Percentiles rank a stretch among this genome's conserved stretches.
Evolutionary conservation across 2,797 vertebrate species (phyloP).

Genomic region (Harpagifer antarcticus): DNA sequence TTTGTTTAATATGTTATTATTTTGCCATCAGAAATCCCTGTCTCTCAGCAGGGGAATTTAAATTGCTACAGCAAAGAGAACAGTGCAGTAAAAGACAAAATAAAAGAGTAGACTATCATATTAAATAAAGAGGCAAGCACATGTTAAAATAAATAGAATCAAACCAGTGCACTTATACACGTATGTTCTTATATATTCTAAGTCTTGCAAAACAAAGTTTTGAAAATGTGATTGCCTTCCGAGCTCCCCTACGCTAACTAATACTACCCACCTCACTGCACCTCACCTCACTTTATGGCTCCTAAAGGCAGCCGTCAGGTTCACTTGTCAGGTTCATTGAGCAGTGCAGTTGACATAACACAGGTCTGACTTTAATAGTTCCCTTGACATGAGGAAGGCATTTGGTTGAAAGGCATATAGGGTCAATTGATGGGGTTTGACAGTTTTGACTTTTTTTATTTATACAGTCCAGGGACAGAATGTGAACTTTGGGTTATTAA

Average conservation of each 20-base stretch:
- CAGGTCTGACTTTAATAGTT: slow-evolving; percentile 15
- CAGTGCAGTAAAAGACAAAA: no score
- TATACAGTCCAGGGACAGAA: neutral
- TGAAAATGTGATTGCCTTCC: no score
- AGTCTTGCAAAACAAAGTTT: neutral
- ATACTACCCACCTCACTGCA: slow-evolving; percentile 14
- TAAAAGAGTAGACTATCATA: no score
- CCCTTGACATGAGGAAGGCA: slow-evolving; percentile 8
- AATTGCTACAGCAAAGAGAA: no score
- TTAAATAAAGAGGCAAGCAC: no score
- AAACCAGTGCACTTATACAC: no score
- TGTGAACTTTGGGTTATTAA: slow-evolving; percentile 5
- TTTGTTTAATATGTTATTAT: no score
- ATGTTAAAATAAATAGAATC: no score
- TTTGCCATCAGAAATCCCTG: no score
- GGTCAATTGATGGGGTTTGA: slow-evolving; percentile 8
- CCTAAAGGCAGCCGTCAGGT: slow-evolving; percentile 19
- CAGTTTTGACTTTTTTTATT: slow-evolving; percentile 8
- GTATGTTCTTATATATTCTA: neutral
- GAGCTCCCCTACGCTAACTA: no score
- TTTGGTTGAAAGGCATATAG: slow-evolving; percentile 25
- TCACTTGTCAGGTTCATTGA: slow-evolving; percentile 43
- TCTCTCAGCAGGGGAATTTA: no score
- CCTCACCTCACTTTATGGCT: slow-evolving; percentile 20
- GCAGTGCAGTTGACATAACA: slow-evolving; percentile 29